Base-by-base conservation (phyloP, 2,888 invertebrate species). In the Biston betularia region DNA sequence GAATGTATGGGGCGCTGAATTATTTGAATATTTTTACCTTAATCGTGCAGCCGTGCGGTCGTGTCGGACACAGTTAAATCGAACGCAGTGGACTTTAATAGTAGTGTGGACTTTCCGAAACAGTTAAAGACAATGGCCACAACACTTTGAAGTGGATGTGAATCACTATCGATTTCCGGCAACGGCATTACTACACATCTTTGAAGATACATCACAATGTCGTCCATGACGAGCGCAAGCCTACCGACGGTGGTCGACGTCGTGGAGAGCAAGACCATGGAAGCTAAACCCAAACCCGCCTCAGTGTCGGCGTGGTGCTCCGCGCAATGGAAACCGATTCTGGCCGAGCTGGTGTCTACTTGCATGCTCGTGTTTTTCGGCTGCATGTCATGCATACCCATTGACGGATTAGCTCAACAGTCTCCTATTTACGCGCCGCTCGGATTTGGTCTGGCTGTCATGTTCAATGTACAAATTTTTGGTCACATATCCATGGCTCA, bases 401-500 rank as follows among this genome's bases (percentile, higher is more conserved):
- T 92, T 0, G 89, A 86, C 81, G 87, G 89, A 79, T 62, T 84
- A 44, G 45, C 74, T 0, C 83, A 86, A 48, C 85, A 86, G 44
- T 86, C 94, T 0, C 88, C 94, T 12, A 76, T 95, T 65, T 94
- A 95, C 73, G 80, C 89, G 0, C 89, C 95, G 0, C 75, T 96
- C 3, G 92, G 94, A 48, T 97, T 97, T 78, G 97, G 97, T 59
- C 89, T 97, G 45, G 94, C 95, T 0, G 95, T 97, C 57, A 92
- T 96, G 85, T 89, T 96, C 48, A 93, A 96, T 70, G 94, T 97
- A 58, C 96, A 96, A 94, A 95, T 95, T 63, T 96, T 97, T 72
- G 97, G 96, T 1, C 97, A 97, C 79, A 94, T 97, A 55, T 97
- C 97, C 40, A 97, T 96, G 33, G 96, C 96, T 0, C 97, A 96